Evolutionary conservation across 2,797 vertebrate genomes (phyloP), one percentile per base, ranked within the genome.

Genomic region (Pterois miles): DNA sequence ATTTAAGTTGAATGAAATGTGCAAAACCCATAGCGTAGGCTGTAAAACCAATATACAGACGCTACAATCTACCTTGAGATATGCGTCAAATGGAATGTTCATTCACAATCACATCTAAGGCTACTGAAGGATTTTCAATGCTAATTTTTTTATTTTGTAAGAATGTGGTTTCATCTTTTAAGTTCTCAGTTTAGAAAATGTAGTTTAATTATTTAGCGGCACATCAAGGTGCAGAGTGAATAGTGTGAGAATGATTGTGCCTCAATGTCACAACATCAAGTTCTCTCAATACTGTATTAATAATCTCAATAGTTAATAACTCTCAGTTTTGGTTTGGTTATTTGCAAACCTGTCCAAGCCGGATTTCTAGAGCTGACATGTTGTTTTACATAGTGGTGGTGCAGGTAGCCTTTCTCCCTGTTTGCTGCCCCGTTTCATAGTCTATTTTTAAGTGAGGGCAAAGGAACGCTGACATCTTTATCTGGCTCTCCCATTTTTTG

Each of bases 361-460:
- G 25, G 54, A 66, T 57, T 48, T 27, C 46, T 13, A 10, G 27
- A 18, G 34, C 34, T 23, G 20, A 10, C 20, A 38, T 56, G 8
- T 38, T 48, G 22, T 64, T 65, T 56, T 29, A 52, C 2, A 33
- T 11, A 23, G 58, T 58, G 31, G 60, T 65, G 11, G n/a, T 54
- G 23, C 52, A 72, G 20, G 53, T 63, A 63, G 46, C 31, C 34
- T 36, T 69, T 58, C 63, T 52, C 60, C 14, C 7, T 73, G 29
- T 69, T 82, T 74, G 8, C 62, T 85, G 81, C 69, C 78, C 81
- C 74, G 82, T 86, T 87, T 87, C 43, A 52, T 56, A 14, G 10
- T 80, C 82, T 86, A 90, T 91, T 91, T 90, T 88, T 86, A 18
- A 75, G 46, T 43, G 23, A 70, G 25, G 43, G n/a, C 31, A 56